Percentiles rank a stretch among this genome's conserved stretches.
phyloP scores from a whole-genome alignment of 2,888 invertebrate species.

The Diaprepes abbreviatus region DNA sequence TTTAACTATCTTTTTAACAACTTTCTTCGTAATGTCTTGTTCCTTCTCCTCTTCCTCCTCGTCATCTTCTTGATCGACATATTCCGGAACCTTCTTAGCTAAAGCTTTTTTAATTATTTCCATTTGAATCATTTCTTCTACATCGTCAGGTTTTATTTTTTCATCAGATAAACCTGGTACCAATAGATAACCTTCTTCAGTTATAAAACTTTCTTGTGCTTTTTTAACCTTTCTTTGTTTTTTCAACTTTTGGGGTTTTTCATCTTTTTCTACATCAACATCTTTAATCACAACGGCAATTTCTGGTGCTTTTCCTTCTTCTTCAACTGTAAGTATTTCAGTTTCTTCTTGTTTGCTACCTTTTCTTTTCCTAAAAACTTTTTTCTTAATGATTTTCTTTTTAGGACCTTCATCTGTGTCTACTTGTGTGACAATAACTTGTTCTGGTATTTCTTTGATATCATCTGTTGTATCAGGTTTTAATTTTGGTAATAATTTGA shows the following conservation, averaged over 20 bases:
- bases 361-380: constrained; percentile 54
- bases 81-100: constrained; percentile 49
- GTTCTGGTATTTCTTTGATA: constrained; percentile 62
- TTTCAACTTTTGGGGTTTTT: constrained; percentile 33
- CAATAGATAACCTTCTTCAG: constrained; percentile 53
- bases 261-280: constrained; percentile 62
- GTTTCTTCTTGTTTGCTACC: constrained; percentile 63
- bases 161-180: constrained; percentile 59
- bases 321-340: constrained; percentile 57
- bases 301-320: constrained; percentile 52
- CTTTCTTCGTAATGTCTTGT: constrained; percentile 3
- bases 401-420: constrained; percentile 50
- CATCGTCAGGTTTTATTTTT: constrained; percentile 58
- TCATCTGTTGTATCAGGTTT: constrained; percentile 49
- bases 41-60: constrained; percentile 33
- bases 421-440: constrained; percentile 51
- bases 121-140: constrained; percentile 58
- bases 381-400: constrained; percentile 55
- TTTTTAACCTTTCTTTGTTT: constrained; percentile 31
- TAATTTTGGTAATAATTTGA: constrained; percentile 52
- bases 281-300: constrained; percentile 64
- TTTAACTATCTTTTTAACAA: constrained; percentile 27
- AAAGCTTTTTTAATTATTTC: constrained; percentile 61
- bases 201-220: constrained; percentile 15
- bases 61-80: constrained; percentile 27